A percentile compares a stretch with the other conserved stretches of the same genome.
Evolutionary conservation across 2,797 vertebrate species (phyloP).

Genomic region (Cossypha dichroa): DNA sequence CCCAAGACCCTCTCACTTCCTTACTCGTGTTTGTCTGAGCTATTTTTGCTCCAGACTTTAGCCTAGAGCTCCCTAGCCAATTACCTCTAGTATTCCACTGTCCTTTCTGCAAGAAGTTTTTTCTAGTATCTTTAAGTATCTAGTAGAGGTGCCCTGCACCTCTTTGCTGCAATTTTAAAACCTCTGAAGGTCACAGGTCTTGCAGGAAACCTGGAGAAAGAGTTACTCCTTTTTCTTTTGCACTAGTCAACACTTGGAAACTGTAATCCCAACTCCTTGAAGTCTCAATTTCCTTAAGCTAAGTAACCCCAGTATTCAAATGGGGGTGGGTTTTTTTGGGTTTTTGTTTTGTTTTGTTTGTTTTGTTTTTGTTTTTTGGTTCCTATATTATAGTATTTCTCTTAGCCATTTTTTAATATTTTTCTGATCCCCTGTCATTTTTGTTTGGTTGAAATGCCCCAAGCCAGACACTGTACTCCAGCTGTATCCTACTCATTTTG

Average conservation of each 20-base stretch:
- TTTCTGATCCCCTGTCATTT: background rate
- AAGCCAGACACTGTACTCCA: background rate
- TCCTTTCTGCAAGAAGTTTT: background rate
- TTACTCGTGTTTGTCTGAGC: background rate
- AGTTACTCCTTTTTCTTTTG: background rate
- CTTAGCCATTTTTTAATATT: background rate
- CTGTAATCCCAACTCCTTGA: background rate
- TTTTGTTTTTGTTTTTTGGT: no score
- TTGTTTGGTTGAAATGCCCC: background rate
- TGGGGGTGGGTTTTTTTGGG: background rate
- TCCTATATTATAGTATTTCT: background rate
- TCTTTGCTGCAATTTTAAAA: background rate
- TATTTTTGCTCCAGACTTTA: background rate
- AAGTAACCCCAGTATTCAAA: background rate
- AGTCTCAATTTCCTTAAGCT: background rate
- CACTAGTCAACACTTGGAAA: background rate
- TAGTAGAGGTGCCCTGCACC: background rate
- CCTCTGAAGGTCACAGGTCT: background rate
- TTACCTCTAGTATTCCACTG: background rate
- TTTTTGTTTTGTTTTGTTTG: no score
- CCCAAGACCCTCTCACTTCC: background rate
- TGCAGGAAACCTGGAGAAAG: background rate
- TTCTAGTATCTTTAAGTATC: no score
- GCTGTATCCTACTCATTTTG: background rate
- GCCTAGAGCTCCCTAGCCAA: background rate